These are phyloP conservation scores for Poeciliopsis turneri DNA, from an alignment of 2,797 vertebrate genomes.

Conservation along the genomic window DNA sequence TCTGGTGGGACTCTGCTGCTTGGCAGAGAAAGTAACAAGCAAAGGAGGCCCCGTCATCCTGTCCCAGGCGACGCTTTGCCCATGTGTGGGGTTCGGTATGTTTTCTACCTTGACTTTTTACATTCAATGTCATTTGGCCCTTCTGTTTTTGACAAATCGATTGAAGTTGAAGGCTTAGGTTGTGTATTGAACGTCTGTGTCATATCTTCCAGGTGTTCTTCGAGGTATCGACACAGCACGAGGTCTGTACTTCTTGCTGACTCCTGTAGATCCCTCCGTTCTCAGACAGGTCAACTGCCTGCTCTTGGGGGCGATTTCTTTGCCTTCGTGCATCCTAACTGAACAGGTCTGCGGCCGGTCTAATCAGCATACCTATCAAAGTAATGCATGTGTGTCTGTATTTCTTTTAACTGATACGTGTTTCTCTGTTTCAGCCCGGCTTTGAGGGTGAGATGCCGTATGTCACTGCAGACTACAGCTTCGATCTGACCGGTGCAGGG, in stretches of 20 bases:
- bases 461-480: constrained; percentile 90
- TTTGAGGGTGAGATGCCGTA: constrained; percentile 87
- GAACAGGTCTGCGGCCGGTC: constrained; percentile 83
- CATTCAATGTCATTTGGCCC: background rate
- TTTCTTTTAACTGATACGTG: rapidly evolving
- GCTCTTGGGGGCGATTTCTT: constrained; percentile 84
- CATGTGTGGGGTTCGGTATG: constrained; percentile 93
- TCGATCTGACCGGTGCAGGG: constrained; percentile 86
- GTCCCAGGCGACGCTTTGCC: constrained; percentile 88
- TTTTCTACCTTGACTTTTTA: constrained; percentile 2
- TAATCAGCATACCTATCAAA: background rate
- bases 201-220: constrained; percentile 83
- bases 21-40: constrained; percentile 83
- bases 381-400: rapidly evolving
- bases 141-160: background rate
- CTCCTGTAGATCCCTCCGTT: constrained; percentile 83
- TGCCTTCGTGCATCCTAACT: constrained; percentile 87
- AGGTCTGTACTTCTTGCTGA: constrained; percentile 89
- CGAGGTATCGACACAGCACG: constrained; percentile 89
- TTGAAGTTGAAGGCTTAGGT: background rate
- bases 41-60: constrained; percentile 86
- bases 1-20: constrained; percentile 91
- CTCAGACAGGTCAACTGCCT: constrained; percentile 91
- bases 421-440: constrained; percentile 78
- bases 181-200: background rate